Percentiles rank a stretch among this genome's conserved stretches.
Conservation (phyloP, 1,140 invertebrate genomes). For the Oncopeltus fasciatus region DNA sequence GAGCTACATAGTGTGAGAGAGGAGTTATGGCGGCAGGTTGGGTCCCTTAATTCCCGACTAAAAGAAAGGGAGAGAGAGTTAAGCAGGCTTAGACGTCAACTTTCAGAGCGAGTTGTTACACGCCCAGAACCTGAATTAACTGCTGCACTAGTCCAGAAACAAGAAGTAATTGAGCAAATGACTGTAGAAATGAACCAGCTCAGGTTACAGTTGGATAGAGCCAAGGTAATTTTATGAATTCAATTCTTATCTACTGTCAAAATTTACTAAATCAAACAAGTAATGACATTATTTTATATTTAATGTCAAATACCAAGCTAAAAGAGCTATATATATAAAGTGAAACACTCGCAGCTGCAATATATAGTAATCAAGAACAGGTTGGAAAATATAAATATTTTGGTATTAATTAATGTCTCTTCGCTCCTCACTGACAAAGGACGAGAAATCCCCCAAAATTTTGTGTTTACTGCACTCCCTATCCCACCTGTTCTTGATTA, state of each 20-base stretch:
- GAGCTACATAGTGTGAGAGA: conserved; percentile 43
- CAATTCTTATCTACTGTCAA: neutral
- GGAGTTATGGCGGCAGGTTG: conserved; percentile 39
- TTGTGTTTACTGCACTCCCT: too few relatives aligned
- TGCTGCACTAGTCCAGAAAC: conserved; percentile 55
- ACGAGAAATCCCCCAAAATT: too few relatives aligned
- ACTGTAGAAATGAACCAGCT: conserved; percentile 69
- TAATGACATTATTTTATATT: too few relatives aligned
- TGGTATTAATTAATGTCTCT: too few relatives aligned
- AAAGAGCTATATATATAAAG: too few relatives aligned
- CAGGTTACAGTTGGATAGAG: conserved; percentile 58
- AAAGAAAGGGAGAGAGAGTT: conserved; percentile 46
- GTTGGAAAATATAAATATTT: too few relatives aligned
- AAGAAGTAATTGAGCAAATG: conserved; percentile 56
- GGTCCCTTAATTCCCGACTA: conserved; percentile 35
- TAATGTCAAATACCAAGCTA: too few relatives aligned
- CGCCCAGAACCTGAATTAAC: conserved; percentile 31
- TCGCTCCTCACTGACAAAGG: too few relatives aligned
- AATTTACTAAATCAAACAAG: too few relatives aligned
- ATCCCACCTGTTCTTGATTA: too few relatives aligned
- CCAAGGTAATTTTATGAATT: conserved; percentile 38
- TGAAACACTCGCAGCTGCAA: too few relatives aligned
- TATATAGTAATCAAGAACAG: too few relatives aligned
- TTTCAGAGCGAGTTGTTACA: conserved; percentile 32
- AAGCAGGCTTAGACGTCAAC: conserved; percentile 41